Evolutionary conservation across 2,113 vertebrate species (phyloP), one percentile per base, ranked within the genome.

Genomic region (Lontra canadensis): DNA sequence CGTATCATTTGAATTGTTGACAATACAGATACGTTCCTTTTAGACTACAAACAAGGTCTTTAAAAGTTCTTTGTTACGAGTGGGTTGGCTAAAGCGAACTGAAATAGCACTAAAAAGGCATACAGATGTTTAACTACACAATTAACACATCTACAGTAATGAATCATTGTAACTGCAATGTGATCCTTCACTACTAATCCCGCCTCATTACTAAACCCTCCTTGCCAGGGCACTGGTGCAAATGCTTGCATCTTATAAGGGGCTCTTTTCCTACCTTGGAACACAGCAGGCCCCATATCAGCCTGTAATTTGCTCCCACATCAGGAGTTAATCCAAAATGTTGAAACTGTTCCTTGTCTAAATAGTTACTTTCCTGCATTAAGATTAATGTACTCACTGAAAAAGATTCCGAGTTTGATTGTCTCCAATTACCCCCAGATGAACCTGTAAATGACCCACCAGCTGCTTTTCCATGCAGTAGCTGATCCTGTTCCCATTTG

Each of bases 11-110:
- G 52, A 83, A 69, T 93, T 85, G 13, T 29, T 84, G 74, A 65
- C 52, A 36, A 94, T 73, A 94, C 69, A 96, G 7, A 97, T 44
- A 63, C 10, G 61, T 47, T 89, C 10, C 36, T 76, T 96, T 65
- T n/a, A 85, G 57, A 83, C 84, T 57, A 87, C 76, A 97, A 95
- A 94, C 47, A 20, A 86, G 17, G 26, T 11, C 63, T 78, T 23
- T 18, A 42, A 73, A 92, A 81, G 47, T 31, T 81, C 17, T 65
- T 96, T 36, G 57, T 47, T 88, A 61, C 15, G 78, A 95, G 7
- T n/a, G 3, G 31, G 78, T 6, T 86, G 55, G 63, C 13, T 84
- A 87, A 90, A 65, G 29, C 82, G 17, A 95, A 52, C 11, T 65
- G 23, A 78, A 82, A 65, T 26, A 88, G 63, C 47, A 92, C 12